Base-by-base conservation (phyloP, 2,113 vertebrate species). In the Origma solitaria region DNA sequence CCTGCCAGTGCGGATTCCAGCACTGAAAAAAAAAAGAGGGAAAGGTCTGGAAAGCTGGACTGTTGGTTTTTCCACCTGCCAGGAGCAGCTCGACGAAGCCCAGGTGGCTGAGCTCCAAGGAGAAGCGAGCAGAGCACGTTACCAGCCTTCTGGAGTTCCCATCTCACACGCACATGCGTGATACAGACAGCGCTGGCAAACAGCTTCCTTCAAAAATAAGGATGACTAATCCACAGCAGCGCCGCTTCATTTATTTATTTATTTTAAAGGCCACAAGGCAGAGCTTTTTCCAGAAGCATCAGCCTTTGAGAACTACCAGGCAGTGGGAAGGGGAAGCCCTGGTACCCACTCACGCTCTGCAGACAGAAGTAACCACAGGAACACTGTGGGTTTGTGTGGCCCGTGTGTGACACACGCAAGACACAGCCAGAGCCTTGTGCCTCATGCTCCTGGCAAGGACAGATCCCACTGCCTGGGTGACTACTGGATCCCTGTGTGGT, bases 261-360 rank as follows among this genome's bases (percentile, higher is more conserved):
- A 72, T 89, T 86, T 78, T 35, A 8, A 31, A 66, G 88, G 68
- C 88, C 88, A 90, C 82, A 88, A 83, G 64, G 71, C 86, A 96
- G 68, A 86, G 85, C 27, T 92, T 95, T 76, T 95, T 86, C 91
- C 87, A 94, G 70, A 95, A 92, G 81, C 91, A 68, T 77, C 57
- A 62, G 65, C 79, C 94, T 93, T 78, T 94, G 79, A 78, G 57
- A 93, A 93, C 20, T 5, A 35, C 50, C 33, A 31, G 75, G 54
- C 5, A 7, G 80, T 86, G 92, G 82, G 88, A 92, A 92, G 40
- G 85, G 88, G 69, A 95, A 96, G 54, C 76, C 82, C 92, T 53
- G 76, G 42, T 76, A 86, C 68, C 76, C 38, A 25, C 86, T 83
- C 19, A 6, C 1, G 50, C 62, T 79, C 38, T 89, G 61, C 85